Conservation (phyloP, 2,113 vertebrate species). For the Callospermophilus lateralis region DNA sequence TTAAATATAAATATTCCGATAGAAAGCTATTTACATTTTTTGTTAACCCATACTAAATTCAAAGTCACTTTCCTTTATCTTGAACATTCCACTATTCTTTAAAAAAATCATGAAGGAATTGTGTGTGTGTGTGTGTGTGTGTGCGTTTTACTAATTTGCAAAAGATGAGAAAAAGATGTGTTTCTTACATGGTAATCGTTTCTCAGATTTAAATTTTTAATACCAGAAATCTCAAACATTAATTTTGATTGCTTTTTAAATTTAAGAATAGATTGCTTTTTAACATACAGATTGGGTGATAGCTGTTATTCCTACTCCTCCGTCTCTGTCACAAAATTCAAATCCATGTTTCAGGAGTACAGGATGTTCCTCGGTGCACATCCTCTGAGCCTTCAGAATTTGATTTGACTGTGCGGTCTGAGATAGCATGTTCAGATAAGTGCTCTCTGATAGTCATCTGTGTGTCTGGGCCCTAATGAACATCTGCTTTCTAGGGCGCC, state of each 20-base stretch:
- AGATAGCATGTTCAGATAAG: constrained; percentile 76
- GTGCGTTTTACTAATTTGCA: background rate
- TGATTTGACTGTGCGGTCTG: constrained; percentile 79
- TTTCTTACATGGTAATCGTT: constrained; percentile 5
- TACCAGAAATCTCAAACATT: constrained; percentile 53
- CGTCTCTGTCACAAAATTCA: constrained; percentile 67
- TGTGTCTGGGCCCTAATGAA: constrained; percentile 76
- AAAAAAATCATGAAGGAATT: background rate
- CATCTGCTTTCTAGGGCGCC: constrained; percentile 74
- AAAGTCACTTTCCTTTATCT: constrained; percentile 33
- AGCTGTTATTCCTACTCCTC: constrained; percentile 15
- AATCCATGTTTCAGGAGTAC: constrained; percentile 57
- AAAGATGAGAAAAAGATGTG: background rate
- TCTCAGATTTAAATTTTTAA: constrained; percentile 55
- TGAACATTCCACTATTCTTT: constrained; percentile 55
- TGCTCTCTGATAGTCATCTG: constrained; percentile 66
- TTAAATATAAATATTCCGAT: constrained; percentile 44
- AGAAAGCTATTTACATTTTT: background rate
- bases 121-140: too few species aligned
- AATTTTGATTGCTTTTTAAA: constrained; percentile 4
- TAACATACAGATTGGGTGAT: constrained; percentile 6
- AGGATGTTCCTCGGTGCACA: constrained; percentile 67
- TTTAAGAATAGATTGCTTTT: constrained; percentile 8
- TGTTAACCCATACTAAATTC: background rate
- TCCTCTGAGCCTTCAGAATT: constrained; percentile 80